Evolutionary conservation across 2,797 vertebrate genomes (phyloP).

Genomic region (Cryptoprocta ferox): DNA sequence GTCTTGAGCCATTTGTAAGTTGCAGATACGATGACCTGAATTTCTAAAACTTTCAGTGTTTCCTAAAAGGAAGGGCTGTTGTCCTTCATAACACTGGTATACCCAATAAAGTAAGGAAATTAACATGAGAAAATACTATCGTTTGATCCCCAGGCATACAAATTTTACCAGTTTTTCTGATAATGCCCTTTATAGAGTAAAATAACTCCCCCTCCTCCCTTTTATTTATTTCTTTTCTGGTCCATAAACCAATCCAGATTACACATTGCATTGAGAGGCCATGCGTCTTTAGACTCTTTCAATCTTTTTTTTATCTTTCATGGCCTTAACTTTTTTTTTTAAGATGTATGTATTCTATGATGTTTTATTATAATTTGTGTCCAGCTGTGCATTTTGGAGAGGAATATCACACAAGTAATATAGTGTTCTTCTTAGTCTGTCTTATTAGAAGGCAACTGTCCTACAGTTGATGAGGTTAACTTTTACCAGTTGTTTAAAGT

Average conservation of each 20-base stretch:
- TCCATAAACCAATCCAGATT: not conserved
- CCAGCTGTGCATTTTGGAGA: not conserved
- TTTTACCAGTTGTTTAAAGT: slow-evolving; percentile 13
- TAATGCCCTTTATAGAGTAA: not conserved
- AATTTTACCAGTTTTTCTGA: not conserved
- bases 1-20: not conserved
- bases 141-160: not conserved
- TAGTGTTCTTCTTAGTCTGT: not conserved
- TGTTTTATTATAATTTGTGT: not conserved
- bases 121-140: not conserved
- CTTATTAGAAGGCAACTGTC: not conserved
- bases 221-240: not conserved
- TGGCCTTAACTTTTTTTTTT: not conserved
- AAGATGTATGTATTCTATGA: not conserved
- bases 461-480: not conserved
- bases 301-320: not conserved
- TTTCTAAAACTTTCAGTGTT: not conserved
- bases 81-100: not conserved
- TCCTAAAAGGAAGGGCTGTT: not conserved
- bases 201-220: not conserved
- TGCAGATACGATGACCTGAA: not conserved
- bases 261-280: not conserved
- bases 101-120: not conserved
- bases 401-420: not conserved
- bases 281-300: not conserved